Conservation (phyloP, 1,140 invertebrate genomes). For the Wasmannia auropunctata region DNA sequence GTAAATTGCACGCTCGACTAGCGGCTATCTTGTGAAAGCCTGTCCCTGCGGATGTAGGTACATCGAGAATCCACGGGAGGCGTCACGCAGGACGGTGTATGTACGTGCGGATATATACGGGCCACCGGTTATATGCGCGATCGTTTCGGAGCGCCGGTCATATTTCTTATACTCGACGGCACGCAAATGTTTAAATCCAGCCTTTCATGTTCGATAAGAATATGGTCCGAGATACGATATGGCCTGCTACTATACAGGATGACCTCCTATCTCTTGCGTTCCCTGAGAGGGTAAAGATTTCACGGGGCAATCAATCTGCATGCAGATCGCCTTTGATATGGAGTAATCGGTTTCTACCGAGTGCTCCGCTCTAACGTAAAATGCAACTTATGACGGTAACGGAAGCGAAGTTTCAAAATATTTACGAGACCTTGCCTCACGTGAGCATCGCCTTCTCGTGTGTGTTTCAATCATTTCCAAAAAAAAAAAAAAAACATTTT, state of each 20-base stretch:
- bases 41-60: neutral
- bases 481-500: neutral
- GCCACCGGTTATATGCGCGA: neutral
- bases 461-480: neutral
- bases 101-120: neutral
- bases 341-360: neutral
- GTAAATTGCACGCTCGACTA: constrained; percentile 15
- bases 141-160: neutral
- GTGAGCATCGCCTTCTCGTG: neutral
- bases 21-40: neutral
- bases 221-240: neutral
- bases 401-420: neutral
- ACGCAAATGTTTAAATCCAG: constrained; percentile 43
- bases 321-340: constrained; percentile 13
- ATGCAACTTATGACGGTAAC: constrained; percentile 15
- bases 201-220: constrained; percentile 19
- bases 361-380: neutral
- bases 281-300: constrained; percentile 7
- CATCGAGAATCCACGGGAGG: neutral
- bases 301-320: constrained; percentile 13
- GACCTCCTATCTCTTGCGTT: neutral
- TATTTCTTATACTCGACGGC: constrained; percentile 37
- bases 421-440: neutral
- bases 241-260: neutral
- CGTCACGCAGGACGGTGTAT: neutral